Evolutionary conservation across 92 coral and sea anemone species (phyloP), one percentile per base, ranked within the genome.

Genomic region (Micromussa lordhowensis): DNA sequence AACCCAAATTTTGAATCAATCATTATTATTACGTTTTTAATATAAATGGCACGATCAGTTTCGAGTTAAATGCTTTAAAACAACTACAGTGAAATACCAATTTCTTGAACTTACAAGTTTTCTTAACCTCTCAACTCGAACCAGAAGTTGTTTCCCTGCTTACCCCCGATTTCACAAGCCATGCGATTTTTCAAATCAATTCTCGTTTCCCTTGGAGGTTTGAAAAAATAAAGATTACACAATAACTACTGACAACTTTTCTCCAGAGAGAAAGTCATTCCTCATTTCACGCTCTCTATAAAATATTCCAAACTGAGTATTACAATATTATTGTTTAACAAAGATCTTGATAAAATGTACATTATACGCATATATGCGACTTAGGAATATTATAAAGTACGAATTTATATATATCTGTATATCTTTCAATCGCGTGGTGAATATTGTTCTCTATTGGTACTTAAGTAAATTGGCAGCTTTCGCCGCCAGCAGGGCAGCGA

Each of bases 391-490:
- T 35, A 54, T 13, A 58, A 21, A 58, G 18, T 58, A 21, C 64
- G n/a, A 58, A 58, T 58, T 58, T 58, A 75, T 55, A 38, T 51
- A 17, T 18, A 28, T 54, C 59, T 21, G 68, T 61, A 16, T 61
- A 5, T 22, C 28, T 9, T 22, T 61, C 68, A 61, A 61, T 61
- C 26, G 68, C 68, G 4, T 2, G 48, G 44, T 16, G 31, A 38
- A 15, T 32, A 16, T 28, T 0, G 38, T 30, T 6, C 75, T 13
- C 34, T 59, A 80, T 21, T 59, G 84, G n/a, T 68, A 35, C 85
- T 78, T 78, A 9, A 86, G 21, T 54, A 78, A 79, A 16, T 68
- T 26, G 48, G 34, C 78, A 29, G 89, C 85, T 77, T 86, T 86
- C 26, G 85, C 84, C 11, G 77, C 48, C 1, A 86, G 31, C 21